Evolutionary conservation across 1,140 invertebrate genomes (phyloP), one percentile per base, ranked within the genome.

Genomic region (Drosophila bifasciata): DNA sequence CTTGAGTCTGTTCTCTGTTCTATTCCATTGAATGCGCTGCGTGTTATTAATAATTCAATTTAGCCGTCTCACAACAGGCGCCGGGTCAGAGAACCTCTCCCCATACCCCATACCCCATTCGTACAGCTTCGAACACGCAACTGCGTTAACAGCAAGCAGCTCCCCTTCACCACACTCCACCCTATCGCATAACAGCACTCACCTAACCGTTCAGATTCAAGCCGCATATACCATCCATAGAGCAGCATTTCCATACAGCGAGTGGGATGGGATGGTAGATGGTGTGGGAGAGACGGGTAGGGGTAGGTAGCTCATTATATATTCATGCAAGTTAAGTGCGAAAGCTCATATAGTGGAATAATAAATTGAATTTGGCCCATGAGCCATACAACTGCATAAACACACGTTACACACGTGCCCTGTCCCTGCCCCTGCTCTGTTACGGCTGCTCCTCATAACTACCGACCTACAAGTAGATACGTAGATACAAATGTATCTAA

Each of bases 1-100:
- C 36, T 53, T 55, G 32, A 67, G 66, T 32, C 55, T 46, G 55
- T 6, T 8, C 5, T 17, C 4, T 7, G 28, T 43, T 67, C 49
- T 50, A 15, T 17, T 51, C 13, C 59, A 32, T 40, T 64, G 39
- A 28, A 19, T 45, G 68, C 60, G 44, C 59, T 80, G 81, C 63
- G 81, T 86, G 69, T 88, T 88, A 86, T 88, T 81, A 86, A 86
- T 86, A 86, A 86, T 86, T 86, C 69, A 88, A 86, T 86, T 86
- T 86, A 61, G 61, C 39, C 39, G 61, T 76, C 53, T 79, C 67
- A 55, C 66, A 85, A 63, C 59, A 48, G 77, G 56, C 76, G 43
- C n/a, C 48, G 17, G 73, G 57, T 74, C 70, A 74, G 52, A 63
- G 70, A 72, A 48, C 63, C 43, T 1, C 5, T 1, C 23, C 32